These are phyloP conservation scores for Mesaphorura yosii DNA, from an alignment of 1,140 invertebrate genomes.

Conservation along the genomic window DNA sequence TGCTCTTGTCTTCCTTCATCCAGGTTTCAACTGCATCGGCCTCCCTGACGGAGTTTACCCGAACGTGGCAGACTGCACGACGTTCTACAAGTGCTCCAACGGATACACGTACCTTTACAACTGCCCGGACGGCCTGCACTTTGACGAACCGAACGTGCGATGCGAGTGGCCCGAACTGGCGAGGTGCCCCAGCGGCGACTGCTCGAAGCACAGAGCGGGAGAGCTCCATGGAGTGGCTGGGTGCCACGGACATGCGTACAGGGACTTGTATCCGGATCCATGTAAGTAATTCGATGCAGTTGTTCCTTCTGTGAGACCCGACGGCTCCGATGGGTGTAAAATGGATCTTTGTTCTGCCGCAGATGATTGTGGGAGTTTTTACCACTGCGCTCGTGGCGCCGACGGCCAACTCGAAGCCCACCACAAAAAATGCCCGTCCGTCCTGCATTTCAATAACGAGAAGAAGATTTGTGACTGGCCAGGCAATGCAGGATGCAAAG, in stretches of 20 bases:
- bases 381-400: too few relatives aligned
- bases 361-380: too few relatives aligned
- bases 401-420: too few relatives aligned
- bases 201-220: not conserved
- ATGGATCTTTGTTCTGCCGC: too few relatives aligned
- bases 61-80: conserved; percentile 24
- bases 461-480: not conserved
- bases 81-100: conserved; percentile 30
- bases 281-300: too few relatives aligned
- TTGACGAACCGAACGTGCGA: not conserved
- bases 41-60: conserved; percentile 20
- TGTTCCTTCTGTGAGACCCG: too few relatives aligned
- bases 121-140: conserved; percentile 24
- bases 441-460: not conserved
- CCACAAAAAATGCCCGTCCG: too few relatives aligned
- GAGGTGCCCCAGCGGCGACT: not conserved
- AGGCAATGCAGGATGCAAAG: not conserved
- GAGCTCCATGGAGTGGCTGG: not conserved
- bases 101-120: conserved; percentile 26
- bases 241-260: not conserved
- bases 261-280: not conserved
- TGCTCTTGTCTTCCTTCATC: too few relatives aligned
- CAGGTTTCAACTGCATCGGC: too few relatives aligned
- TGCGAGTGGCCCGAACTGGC: not conserved
- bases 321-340: too few relatives aligned